Evolutionary conservation across 2,888 invertebrate species (phyloP).

Genomic region (Rotaria magnacalcarata): DNA sequence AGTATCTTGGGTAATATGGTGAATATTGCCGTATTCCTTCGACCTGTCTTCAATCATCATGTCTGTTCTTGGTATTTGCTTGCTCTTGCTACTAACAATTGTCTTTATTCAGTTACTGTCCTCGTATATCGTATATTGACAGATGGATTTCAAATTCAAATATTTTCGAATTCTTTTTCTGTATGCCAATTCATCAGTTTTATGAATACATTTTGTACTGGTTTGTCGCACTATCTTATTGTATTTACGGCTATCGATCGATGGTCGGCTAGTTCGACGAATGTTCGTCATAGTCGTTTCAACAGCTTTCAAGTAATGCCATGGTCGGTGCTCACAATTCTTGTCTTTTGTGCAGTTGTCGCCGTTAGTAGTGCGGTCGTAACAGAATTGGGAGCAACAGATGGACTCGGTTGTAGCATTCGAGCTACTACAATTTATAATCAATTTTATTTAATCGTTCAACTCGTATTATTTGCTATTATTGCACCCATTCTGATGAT

Average conservation of each 20-base stretch:
- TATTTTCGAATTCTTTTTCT: not conserved
- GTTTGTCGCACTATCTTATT: not conserved
- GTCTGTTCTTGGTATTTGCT: not conserved
- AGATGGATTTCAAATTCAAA: not conserved
- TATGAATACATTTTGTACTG: not conserved
- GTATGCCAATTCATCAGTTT: not conserved
- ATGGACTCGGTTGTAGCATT: not conserved
- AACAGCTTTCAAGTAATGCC: not conserved
- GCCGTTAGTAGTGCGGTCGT: not conserved
- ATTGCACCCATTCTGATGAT: not conserved
- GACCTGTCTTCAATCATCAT: not conserved
- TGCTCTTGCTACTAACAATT: not conserved
- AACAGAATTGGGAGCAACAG: not conserved
- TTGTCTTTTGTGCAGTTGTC: not conserved
- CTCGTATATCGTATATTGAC: not conserved
- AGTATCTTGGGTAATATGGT: not conserved
- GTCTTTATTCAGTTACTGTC: not conserved
- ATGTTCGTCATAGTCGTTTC: not conserved
- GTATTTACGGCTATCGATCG: not conserved
- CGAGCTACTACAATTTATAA: not conserved
- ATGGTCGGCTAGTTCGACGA: not conserved
- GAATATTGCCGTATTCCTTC: not conserved
- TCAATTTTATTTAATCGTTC: not conserved
- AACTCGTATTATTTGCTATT: not conserved
- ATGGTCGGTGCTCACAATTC: not conserved